Conservation (phyloP, 2,888 invertebrate species). For the Aleiodes leptofemur region DNA sequence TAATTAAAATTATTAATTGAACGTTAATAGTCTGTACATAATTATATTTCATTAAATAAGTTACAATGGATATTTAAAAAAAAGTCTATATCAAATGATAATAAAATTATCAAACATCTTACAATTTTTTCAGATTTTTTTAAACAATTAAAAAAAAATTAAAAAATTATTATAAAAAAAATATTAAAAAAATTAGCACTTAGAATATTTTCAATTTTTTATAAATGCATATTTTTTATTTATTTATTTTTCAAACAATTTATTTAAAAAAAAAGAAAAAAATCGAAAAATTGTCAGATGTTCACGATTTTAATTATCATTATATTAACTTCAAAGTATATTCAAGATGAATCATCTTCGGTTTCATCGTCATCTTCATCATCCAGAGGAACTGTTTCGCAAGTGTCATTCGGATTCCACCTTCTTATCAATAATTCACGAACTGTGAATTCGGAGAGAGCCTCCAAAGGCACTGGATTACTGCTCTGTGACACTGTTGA, state of each 20-base stretch:
- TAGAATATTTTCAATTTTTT: conserved; percentile 15
- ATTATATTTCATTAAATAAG: neutral
- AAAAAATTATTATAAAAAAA: conserved; percentile 9
- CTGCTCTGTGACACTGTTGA: conserved; percentile 65
- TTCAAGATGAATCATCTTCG: conserved; percentile 65
- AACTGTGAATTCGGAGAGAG: conserved; percentile 79
- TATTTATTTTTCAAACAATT: neutral
- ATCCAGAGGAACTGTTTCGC: conserved; percentile 60
- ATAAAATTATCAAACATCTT: no score
- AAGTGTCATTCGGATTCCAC: conserved; percentile 77
- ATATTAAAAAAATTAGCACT: conserved; percentile 20
- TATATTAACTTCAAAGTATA: neutral
- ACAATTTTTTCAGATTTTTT: neutral
- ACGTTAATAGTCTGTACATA: conserved; percentile 2
- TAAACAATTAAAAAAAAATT: neutral
- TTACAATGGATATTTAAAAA: no score
- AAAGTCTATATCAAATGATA: no score
- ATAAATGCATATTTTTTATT: neutral
- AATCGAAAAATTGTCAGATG: no score
- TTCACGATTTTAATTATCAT: no score
- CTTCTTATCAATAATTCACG: conserved; percentile 82
- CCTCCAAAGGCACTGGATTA: conserved; percentile 74
- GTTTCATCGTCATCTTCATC: conserved; percentile 74
- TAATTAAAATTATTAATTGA: no score
- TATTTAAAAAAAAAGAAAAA: neutral